Base-by-base conservation (phyloP, 2,797 vertebrate genomes). In the Toxotes lorentzi region DNA sequence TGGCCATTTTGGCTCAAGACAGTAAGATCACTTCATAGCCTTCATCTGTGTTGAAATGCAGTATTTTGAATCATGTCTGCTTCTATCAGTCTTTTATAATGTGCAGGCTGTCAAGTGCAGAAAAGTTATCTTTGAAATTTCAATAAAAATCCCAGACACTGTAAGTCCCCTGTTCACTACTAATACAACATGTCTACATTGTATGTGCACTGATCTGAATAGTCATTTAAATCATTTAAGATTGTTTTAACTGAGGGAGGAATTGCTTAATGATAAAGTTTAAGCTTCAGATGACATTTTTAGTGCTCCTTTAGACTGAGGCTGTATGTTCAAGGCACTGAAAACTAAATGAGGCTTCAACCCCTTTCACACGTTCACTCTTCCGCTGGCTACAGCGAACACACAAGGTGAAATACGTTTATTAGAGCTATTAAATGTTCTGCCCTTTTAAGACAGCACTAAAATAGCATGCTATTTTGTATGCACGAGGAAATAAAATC, bases 301-400 rank as follows among this genome's bases (percentile, higher is more conserved):
- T 9, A 9, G 17, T 47, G 19, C 40, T 43, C 24, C 21, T 67
- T 38, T 47, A 50, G 11, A 11, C 5, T 23, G 12, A 67, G 16
- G 41, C 21, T n/a, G 23, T 16, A 17, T 17, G 10, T 72, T 45
- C n/a, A n/a, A 65, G 24, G 16, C 1, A 4, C 13, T 60, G 7
- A 59, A 70, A 40, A 48, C 30, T n/a, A 69, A 70, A 66, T 57
- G 30, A 30, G 19, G 34, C 50, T 47, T 38, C 30, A 8, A 14
- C 17, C n/a, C 21, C 38, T 69, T 35, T 16, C n/a, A 64, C 27
- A 57, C 30, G 24, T 19, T n/a, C 16, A 13, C 17, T 48, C 5
- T 11, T 50, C 40, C 27, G 34, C 41, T 38, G 40, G n/a, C 40
- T 53, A 7, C 56, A 23, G 30, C 30, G 19, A 2, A 35, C n/a